A percentile compares a stretch with the other conserved stretches of the same genome.
These are phyloP conservation scores for Hydrophis major DNA, from an alignment of 2,797 vertebrate species.

Conservation along the genomic window DNA sequence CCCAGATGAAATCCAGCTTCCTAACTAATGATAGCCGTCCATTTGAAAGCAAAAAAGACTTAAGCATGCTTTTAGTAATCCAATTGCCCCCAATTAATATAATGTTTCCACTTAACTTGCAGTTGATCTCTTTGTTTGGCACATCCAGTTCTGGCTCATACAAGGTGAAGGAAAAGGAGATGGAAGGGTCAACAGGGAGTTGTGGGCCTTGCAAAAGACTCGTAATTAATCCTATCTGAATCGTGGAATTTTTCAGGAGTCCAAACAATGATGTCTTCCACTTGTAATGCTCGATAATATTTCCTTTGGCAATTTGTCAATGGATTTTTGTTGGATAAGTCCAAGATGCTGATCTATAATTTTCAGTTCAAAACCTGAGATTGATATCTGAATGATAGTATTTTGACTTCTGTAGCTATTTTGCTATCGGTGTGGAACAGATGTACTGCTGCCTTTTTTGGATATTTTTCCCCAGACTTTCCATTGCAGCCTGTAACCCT, in stretches of 20 bases:
- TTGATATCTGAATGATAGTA: not conserved
- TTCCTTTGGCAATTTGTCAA: not conserved
- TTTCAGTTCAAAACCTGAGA: not conserved
- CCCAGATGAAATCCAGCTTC: too few species aligned
- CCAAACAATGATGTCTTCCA: not conserved
- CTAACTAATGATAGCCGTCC: too few species aligned
- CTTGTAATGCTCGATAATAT: not conserved
- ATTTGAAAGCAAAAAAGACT: constrained; percentile 34
- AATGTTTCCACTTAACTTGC: constrained; percentile 57
- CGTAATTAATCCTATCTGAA: not conserved
- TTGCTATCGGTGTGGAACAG: not conserved
- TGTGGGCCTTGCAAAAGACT: not conserved
- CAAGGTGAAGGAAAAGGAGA: constrained; percentile 40
- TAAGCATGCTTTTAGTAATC: constrained; percentile 31
- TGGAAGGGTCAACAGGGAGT: not conserved
- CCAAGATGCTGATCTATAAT: not conserved
- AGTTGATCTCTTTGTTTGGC: constrained; percentile 53
- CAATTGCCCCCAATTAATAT: constrained; percentile 57
- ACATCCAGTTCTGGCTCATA: constrained; percentile 29
- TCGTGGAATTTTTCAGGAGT: not conserved
- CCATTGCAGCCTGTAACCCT: not conserved
- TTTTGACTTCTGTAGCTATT: not conserved
- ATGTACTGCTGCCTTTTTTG: not conserved
- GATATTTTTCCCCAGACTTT: not conserved
- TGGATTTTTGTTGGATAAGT: not conserved